phyloP scores from a whole-genome alignment of 2,888 invertebrate species.

The Catonia carolina region DNA sequence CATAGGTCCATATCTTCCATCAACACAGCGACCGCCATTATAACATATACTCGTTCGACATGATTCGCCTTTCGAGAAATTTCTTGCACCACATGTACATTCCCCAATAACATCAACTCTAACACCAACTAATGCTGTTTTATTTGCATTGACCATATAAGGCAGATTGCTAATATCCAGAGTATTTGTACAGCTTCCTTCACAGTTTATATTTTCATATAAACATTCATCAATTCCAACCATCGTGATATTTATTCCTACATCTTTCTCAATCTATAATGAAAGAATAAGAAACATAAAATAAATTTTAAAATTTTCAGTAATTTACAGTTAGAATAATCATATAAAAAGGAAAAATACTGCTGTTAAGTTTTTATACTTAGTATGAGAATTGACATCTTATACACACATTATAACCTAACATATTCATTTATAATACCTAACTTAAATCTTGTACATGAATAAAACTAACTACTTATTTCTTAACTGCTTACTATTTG shows the following conservation, averaged over 20 bases:
- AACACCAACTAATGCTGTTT: conserved; percentile 93
- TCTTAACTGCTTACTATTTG: too few relatives aligned
- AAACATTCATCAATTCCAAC: conserved; percentile 96
- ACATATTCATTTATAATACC: too few relatives aligned
- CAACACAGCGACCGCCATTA: conserved; percentile 93
- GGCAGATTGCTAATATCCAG: conserved; percentile 83
- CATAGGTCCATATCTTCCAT: conserved; percentile 64
- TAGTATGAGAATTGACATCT: too few relatives aligned
- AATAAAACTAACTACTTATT: too few relatives aligned
- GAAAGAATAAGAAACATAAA: neutral
- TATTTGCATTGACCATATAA: conserved; percentile 95
- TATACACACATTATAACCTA: too few relatives aligned
- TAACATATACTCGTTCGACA: conserved; percentile 87
- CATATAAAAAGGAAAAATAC: neutral
- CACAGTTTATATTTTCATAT: conserved; percentile 91
- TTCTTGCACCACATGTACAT: conserved; percentile 88
- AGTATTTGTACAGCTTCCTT: conserved; percentile 92
- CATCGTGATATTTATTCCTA: conserved; percentile 96
- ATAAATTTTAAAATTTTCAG: too few relatives aligned
- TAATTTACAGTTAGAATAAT: neutral
- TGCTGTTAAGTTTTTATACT: too few relatives aligned
- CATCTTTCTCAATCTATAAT: conserved; percentile 72
- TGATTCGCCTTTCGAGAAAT: conserved; percentile 83
- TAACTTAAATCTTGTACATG: too few relatives aligned
- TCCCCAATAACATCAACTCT: conserved; percentile 87